Percentiles rank a stretch among this genome's conserved stretches.
These are phyloP conservation scores for Epiperipatus broadwayi DNA, from an alignment of 2,888 invertebrate genomes.

Conservation along the genomic window DNA sequence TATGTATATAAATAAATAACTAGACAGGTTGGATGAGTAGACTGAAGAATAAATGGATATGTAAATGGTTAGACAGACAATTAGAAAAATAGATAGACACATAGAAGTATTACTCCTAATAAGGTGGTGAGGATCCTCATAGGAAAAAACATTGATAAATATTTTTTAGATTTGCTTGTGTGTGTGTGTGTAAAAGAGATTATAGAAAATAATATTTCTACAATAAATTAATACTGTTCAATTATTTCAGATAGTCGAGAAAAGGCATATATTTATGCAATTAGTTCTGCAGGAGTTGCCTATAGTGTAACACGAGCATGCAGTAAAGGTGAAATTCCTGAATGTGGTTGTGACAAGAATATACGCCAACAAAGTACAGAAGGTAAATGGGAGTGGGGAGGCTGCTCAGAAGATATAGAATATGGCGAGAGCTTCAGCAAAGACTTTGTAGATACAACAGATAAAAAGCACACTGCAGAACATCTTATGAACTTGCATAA, in stretches of 20 bases:
- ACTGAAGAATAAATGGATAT: too few relatives aligned
- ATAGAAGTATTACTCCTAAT: too few relatives aligned
- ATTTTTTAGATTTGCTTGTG: not conserved
- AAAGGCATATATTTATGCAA: conserved; percentile 69
- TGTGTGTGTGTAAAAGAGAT: not conserved
- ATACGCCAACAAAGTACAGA: conserved; percentile 49
- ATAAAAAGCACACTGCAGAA: conserved; percentile 47
- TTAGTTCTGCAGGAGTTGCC: conserved; percentile 71
- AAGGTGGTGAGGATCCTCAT: too few relatives aligned
- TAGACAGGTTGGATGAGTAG: too few relatives aligned
- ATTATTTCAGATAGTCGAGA: conserved; percentile 61
- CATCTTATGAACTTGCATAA: conserved; percentile 78
- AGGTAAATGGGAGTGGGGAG: conserved; percentile 59
- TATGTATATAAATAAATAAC: too few relatives aligned
- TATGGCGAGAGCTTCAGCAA: conserved; percentile 50
- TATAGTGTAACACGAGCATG: conserved; percentile 71
- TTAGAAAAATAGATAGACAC: too few relatives aligned
- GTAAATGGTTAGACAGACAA: too few relatives aligned
- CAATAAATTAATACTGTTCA: too few relatives aligned
- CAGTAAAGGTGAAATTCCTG: conserved; percentile 60
- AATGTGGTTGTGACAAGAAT: conserved; percentile 67
- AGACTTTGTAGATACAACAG: conserved; percentile 64
- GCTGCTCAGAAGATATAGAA: conserved; percentile 53
- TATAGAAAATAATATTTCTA: conserved; percentile 1
- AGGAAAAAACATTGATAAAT: conserved; percentile 11